Evolutionary conservation across 2,797 vertebrate genomes (phyloP).

Genomic region (Rhinogobio ventralis): DNA sequence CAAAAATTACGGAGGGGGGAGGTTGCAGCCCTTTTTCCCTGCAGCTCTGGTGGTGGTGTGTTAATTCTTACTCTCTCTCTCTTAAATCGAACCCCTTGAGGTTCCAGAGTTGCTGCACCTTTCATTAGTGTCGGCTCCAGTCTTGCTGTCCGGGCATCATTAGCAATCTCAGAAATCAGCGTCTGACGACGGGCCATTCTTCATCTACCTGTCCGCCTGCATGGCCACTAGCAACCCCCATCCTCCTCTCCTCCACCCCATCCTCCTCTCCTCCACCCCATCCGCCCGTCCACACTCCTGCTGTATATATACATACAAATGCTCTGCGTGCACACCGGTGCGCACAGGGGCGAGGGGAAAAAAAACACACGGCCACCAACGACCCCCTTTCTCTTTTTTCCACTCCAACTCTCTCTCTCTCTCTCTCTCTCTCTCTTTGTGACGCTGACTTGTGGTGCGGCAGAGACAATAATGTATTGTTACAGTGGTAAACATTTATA

Average conservation of each 20-base stretch:
- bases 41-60: slow-evolving; percentile 49
- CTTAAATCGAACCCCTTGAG: slow-evolving; percentile 75
- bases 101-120: slow-evolving; percentile 72
- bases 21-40: slow-evolving; percentile 59
- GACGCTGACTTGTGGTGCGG: neutral
- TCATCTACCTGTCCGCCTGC: slow-evolving; percentile 73
- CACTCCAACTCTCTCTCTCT: slow-evolving; percentile 7
- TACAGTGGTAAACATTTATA: neutral
- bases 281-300: slow-evolving; percentile 37
- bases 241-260: slow-evolving; percentile 32
- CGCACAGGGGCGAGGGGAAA: neutral
- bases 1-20: slow-evolving; percentile 57
- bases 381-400: slow-evolving; percentile 12
- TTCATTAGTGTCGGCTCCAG: slow-evolving; percentile 74
- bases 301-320: slow-evolving; percentile 67
- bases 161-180: slow-evolving; percentile 74
- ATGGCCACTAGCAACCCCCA: slow-evolving; percentile 61
- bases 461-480: slow-evolving; percentile 6
- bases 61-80: slow-evolving; percentile 57
- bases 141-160: slow-evolving; percentile 73
- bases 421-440: slow-evolving; percentile 14
- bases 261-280: slow-evolving; percentile 37
- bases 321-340: slow-evolving; percentile 35
- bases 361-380: slow-evolving; percentile 27
- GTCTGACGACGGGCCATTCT: slow-evolving; percentile 73